Evolutionary conservation across 1,140 invertebrate genomes (phyloP).

Genomic region (Ridgeia piscesae): DNA sequence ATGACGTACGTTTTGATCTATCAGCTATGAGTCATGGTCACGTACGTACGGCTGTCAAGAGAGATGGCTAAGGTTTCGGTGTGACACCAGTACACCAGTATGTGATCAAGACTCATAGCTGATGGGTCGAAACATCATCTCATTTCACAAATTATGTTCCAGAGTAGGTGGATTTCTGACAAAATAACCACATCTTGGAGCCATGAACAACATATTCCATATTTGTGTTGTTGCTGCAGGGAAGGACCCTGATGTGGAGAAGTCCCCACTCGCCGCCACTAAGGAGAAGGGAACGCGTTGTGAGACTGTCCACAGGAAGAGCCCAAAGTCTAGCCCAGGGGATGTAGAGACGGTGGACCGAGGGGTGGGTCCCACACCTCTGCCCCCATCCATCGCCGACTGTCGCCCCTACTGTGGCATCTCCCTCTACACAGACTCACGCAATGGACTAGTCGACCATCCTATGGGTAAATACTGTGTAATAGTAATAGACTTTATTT

Average conservation of each 20-base stretch:
- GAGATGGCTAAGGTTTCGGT: too few species aligned
- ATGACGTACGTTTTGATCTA: too few species aligned
- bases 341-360: constrained; percentile 46
- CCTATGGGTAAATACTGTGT: constrained; percentile 42
- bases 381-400: constrained; percentile 37
- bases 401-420: constrained; percentile 30
- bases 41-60: too few species aligned
- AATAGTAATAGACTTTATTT: too few species aligned
- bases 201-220: too few species aligned
- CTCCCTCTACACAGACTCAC: constrained; percentile 38
- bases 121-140: too few species aligned
- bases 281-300: constrained; percentile 24
- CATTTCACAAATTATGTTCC: too few species aligned
- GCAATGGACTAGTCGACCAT: constrained; percentile 46
- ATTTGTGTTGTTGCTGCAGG: neutral
- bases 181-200: too few species aligned
- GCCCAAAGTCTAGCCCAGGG: constrained; percentile 16
- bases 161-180: too few species aligned
- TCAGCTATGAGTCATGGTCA: too few species aligned
- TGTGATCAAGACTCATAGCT: too few species aligned
- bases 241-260: neutral
- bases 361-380: constrained; percentile 47
- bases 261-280: neutral
- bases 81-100: too few species aligned
- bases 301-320: constrained; percentile 21